A percentile compares a stretch with the other conserved stretches of the same genome.
Conservation (phyloP, 2,888 invertebrate species). For the Eupithecia inturbata region DNA sequence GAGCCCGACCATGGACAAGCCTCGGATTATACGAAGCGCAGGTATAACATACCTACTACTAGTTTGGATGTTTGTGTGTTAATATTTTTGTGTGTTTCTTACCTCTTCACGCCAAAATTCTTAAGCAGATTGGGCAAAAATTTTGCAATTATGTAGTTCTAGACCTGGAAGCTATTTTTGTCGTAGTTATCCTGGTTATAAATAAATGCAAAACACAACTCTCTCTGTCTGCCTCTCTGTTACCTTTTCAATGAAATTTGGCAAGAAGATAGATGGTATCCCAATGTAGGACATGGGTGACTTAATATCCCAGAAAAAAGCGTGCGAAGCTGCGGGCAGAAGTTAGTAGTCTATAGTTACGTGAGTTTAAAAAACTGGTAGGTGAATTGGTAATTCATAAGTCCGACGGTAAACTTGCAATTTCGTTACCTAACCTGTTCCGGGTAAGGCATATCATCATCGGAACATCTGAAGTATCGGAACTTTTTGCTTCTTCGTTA, state of each 20-base stretch:
- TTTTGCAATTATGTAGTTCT: background rate
- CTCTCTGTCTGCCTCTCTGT: background rate
- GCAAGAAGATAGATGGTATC: background rate
- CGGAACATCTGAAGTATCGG: constrained; percentile 30
- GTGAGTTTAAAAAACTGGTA: background rate
- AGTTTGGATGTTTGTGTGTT: no score
- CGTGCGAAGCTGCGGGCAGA: background rate
- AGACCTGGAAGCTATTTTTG: background rate
- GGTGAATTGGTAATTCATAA: constrained; percentile 8
- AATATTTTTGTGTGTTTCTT: background rate
- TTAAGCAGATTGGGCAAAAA: background rate
- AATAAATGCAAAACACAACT: background rate
- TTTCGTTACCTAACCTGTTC: constrained; percentile 36
- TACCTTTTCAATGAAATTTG: background rate
- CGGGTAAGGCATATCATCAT: constrained; percentile 34
- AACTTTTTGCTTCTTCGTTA: constrained; percentile 32
- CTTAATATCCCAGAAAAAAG: background rate
- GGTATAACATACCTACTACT: constrained; percentile 54
- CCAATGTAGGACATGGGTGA: no score
- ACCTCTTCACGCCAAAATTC: background rate
- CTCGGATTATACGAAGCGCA: constrained; percentile 86
- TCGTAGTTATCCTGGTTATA: background rate
- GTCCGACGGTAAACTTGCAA: constrained; percentile 19
- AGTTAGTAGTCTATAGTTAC: constrained; percentile 9
- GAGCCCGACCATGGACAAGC: constrained; percentile 87